Evolutionary conservation across 2,888 invertebrate species (phyloP), one percentile per base, ranked within the genome.

Genomic region (Fabriciana adippe): DNA sequence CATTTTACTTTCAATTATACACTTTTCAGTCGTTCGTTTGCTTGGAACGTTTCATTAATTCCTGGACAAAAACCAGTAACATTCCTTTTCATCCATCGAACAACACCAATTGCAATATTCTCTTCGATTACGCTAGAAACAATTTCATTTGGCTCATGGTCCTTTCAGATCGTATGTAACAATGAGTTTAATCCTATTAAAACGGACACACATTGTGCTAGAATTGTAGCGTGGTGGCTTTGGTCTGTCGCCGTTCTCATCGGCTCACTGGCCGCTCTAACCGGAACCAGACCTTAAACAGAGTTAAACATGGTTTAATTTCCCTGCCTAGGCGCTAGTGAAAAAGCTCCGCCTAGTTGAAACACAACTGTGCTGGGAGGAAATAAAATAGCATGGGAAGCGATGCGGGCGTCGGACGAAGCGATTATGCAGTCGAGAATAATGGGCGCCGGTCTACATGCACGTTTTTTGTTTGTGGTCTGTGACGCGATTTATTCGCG

Each of bases 381-480:
- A 90, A 90, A 91, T 92, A 92, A 92, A 92, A 90, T 91, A 90
- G 91, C 86, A 82, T 85, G 89, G 90, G 90, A 90, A 91, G 86
- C 92, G 90, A 89, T 90, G 91, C 92, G 91, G 90, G 90, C 89
- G 90, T 90, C 87, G 91, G 91, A 92, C 92, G 92, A 89, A 90
- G 90, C 92, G 92, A 92, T 92, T 92, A 92, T 92, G 91, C 92
- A 91, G 92, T 90, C 88, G 91, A 92, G 90, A 92, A 92, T 92
- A 92, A 92, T 92, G 91, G 92, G 84, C 85, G 88, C 87, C 89
- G 88, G 90, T 91, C 92, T 90, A 89, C 92, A 90, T 92, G 90
- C 89, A 91, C 92, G 91, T 91, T 92, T n/a, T 92, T 92, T 92
- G 92, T 92, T 92, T 92, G 92, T 90, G 92, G 92, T 90, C 90